Evolutionary conservation across 2,797 vertebrate genomes (phyloP), one percentile per base, ranked within the genome.

Genomic region (Hippoglossus hippoglossus): DNA sequence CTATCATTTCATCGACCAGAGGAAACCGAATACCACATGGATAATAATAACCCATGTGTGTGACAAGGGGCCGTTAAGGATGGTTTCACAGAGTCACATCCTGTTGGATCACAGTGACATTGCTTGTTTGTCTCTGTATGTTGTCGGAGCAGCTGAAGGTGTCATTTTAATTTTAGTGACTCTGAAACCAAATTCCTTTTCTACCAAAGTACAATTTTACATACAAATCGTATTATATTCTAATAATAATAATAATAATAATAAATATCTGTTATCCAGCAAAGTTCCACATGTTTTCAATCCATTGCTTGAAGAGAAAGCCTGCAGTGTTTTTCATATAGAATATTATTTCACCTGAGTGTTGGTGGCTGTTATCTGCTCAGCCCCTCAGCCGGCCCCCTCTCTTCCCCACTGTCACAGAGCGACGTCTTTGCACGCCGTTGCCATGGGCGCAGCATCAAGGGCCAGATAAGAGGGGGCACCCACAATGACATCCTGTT

Each of bases 401-500:
- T 63, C 47, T 18, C 56, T 50, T 72, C 53, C 59, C 60, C 31
- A 0, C 73, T 77, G 77, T 70, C 79, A 57, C 54, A 2, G 12
- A 83, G 25, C 24, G 15, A 69, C 63, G 59, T 80, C 80, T 85
- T 79, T 83, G 70, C 71, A 77, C 73, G 71, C 51, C 2, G 92
- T 95, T 92, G 63, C 92, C 86, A 94, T 93, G 87, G 91, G 34
- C 36, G 90, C 90, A 15, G 62, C 85, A 86, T 94, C 84, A 92
- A 95, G 93, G 87, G 83, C 84, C 84, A 80, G 92, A 94, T 93
- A 93, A 95, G 92, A 92, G 89, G 85, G 73, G 54, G 54, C 9
- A 71, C n/a, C 78, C 83, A 93, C 87, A 94, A 94, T 90, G 87
- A 86, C 67, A 80, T 81, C 68, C 80, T 80, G 85, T 92, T 87